Evolutionary conservation across 2,888 invertebrate species (phyloP).

Genomic region (Petrolisthes manimaculis): DNA sequence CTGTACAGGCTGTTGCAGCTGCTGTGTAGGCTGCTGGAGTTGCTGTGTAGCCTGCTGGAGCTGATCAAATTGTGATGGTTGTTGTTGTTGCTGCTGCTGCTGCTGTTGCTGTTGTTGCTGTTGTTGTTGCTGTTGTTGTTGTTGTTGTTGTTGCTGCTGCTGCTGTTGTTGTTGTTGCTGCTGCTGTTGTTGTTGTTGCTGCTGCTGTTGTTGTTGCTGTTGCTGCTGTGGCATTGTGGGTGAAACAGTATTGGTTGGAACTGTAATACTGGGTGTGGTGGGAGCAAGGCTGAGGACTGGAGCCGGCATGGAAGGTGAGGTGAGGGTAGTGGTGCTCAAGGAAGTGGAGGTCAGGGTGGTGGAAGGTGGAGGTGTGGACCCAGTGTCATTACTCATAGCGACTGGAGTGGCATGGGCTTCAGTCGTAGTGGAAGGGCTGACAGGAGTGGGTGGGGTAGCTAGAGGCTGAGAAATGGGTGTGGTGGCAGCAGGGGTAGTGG

Average conservation of each 20-base stretch:
- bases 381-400: neutral
- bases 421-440: conserved; percentile 20
- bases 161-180: conserved; percentile 30
- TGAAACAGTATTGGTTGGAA: conserved; percentile 12
- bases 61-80: neutral
- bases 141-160: neutral
- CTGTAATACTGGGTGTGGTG: conserved; percentile 15
- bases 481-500: conserved; percentile 31
- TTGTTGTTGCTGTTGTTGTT: conserved; percentile 29
- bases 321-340: conserved; percentile 16
- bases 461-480: conserved; percentile 46
- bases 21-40: conserved; percentile 24
- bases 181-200: conserved; percentile 10
- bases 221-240: conserved; percentile 9
- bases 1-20: conserved; percentile 31
- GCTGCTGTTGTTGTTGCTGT: conserved; percentile 23
- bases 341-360: conserved; percentile 8
- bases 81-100: conserved; percentile 24
- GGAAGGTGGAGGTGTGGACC: conserved; percentile 7
- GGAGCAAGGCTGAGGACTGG: conserved; percentile 20
- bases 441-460: conserved; percentile 52
- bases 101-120: conserved; percentile 32
- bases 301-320: conserved; percentile 5
- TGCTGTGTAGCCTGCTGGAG: conserved; percentile 1
- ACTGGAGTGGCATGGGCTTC: neutral